phyloP scores from a whole-genome alignment of 2,888 invertebrate species.

The Cordilura impudica region DNA sequence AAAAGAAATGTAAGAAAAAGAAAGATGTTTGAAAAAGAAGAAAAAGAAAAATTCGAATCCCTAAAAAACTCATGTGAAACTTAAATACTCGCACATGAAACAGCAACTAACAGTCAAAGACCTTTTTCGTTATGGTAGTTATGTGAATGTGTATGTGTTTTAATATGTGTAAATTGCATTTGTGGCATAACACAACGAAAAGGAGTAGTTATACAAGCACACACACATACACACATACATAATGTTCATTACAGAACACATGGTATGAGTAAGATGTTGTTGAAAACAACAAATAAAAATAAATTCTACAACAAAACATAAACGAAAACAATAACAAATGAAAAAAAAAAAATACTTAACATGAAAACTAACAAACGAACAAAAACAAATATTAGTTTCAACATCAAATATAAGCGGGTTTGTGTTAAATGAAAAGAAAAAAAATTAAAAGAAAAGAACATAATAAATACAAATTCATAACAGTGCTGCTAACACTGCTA shows the following conservation, averaged over 20 bases:
- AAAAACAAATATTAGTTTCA: neutral
- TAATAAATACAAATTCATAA: too few relatives aligned
- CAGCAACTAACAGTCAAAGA: slow-evolving; percentile 13
- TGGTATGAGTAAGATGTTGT: neutral
- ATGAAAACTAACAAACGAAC: neutral
- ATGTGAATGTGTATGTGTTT: neutral
- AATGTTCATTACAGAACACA: neutral
- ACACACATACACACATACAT: neutral
- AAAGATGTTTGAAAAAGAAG: slow-evolving; percentile 12
- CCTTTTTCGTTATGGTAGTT: neutral
- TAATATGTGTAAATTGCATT: neutral
- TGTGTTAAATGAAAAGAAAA: neutral
- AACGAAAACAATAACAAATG: neutral
- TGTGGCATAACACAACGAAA: neutral
- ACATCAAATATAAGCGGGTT: neutral
- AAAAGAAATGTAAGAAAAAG: neutral
- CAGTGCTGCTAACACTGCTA: neutral
- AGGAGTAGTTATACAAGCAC: neutral
- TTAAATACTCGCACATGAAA: neutral
- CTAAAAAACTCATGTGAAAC: neutral
- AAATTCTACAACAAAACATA: neutral
- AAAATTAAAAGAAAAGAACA: neutral
- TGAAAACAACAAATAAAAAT: neutral
- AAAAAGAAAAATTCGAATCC: slow-evolving; percentile 21
- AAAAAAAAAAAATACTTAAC: neutral